Evolutionary conservation across 2,888 invertebrate species (phyloP).

Genomic region (Cotesia congregata): DNA sequence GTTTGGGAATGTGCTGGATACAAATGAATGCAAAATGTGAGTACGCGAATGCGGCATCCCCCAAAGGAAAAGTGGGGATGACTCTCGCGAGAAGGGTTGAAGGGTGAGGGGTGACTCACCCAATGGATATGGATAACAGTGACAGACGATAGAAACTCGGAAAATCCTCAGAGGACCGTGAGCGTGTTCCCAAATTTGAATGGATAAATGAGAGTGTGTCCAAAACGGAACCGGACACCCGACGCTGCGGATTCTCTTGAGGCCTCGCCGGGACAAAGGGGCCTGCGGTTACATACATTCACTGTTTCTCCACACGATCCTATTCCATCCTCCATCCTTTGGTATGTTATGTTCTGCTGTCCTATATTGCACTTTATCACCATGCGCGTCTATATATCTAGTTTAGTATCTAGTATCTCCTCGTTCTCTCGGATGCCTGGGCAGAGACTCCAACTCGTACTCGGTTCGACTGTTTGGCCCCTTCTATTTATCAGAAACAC

Average conservation of each 20-base stretch:
- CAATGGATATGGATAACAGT: conserved; percentile 5
- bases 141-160: conserved; percentile 23
- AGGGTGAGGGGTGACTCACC: not conserved
- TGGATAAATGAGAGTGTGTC: conserved; percentile 37
- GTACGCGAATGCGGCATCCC: not conserved
- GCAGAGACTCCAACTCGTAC: too few species aligned
- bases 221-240: conserved; percentile 44
- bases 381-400: not conserved
- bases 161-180: conserved; percentile 24
- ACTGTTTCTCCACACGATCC: not conserved
- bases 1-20: conserved; percentile 11
- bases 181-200: conserved; percentile 37
- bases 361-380: conserved; percentile 4
- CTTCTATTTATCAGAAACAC: conserved; percentile 14
- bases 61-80: not conserved
- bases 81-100: not conserved
- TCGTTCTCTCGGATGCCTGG: not conserved
- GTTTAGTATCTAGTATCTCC: not conserved
- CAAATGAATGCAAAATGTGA: conserved; percentile 27
- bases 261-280: conserved; percentile 36
- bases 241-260: conserved; percentile 34
- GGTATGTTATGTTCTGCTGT: conserved; percentile 9
- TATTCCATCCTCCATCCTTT: not conserved
- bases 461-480: not conserved
- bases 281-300: conserved; percentile 13